Conservation (phyloP, 2,113 vertebrate species). For the Murina feae region DNA sequence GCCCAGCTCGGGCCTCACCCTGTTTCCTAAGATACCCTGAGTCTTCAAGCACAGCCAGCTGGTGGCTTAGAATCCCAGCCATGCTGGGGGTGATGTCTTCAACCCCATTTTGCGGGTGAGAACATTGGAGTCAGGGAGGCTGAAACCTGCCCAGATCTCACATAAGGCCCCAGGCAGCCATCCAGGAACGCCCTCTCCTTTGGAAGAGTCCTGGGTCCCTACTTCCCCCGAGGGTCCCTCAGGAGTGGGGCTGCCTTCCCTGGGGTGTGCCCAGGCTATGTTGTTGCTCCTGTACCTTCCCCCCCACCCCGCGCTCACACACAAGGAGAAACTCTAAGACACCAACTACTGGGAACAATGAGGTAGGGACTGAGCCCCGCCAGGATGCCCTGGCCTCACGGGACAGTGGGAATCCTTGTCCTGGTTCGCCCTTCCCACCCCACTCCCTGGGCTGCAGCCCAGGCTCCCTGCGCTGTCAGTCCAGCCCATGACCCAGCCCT, state of each 20-base stretch:
- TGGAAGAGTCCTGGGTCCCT: not conserved
- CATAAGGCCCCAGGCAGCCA: no score
- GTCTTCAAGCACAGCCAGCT: not conserved
- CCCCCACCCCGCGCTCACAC: not conserved
- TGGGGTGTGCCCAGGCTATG: not conserved
- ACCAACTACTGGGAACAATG: not conserved
- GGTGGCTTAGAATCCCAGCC: not conserved
- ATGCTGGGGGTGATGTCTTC: no score
- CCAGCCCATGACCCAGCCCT: not conserved
- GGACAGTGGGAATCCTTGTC: not conserved
- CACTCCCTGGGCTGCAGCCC: not conserved
- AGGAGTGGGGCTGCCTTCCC: no score
- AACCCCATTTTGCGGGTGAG: not conserved
- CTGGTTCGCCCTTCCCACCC: not conserved
- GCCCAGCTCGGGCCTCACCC: not conserved
- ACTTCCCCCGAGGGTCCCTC: not conserved
- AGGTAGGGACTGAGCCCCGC: no score
- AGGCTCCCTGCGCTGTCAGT: not conserved
- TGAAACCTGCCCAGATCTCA: not conserved
- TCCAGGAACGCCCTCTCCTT: accelerated
- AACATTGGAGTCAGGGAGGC: not conserved
- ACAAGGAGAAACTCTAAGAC: not conserved
- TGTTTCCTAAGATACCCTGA: not conserved
- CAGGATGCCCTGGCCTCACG: not conserved
- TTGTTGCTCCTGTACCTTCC: not conserved